Conservation (phyloP, 1,140 invertebrate genomes). For the Trichoplusia ni region DNA sequence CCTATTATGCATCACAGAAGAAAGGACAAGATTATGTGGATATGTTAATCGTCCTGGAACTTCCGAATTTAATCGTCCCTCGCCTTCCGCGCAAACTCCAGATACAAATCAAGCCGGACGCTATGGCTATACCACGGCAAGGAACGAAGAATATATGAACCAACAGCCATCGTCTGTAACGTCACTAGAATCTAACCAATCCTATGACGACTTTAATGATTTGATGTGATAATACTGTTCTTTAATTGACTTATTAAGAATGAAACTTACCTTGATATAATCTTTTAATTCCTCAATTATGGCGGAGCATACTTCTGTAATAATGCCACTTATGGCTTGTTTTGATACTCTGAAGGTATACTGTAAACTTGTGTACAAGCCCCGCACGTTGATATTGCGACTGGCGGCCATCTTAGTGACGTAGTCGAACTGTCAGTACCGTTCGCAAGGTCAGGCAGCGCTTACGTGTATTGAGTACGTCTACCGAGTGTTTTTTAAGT, state of each 20-base stretch:
- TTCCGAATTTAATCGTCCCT: constrained; percentile 10
- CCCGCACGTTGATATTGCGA: too few species aligned
- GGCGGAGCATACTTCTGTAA: neutral
- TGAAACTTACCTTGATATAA: neutral
- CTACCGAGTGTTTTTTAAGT: too few species aligned
- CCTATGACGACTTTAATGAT: neutral
- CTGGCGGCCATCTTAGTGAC: too few species aligned
- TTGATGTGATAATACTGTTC: too few species aligned
- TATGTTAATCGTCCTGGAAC: too few species aligned
- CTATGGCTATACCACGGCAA: constrained; percentile 23
- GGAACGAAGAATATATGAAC: constrained; percentile 12
- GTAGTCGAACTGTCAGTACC: too few species aligned
- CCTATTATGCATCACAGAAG: too few species aligned
- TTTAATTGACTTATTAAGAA: neutral
- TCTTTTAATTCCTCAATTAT: neutral
- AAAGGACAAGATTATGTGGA: too few species aligned
- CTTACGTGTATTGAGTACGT: too few species aligned
- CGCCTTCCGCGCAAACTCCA: neutral
- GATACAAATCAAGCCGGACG: too few species aligned
- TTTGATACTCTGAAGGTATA: neutral
- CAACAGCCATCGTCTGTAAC: neutral
- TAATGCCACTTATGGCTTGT: neutral
- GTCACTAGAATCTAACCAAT: neutral
- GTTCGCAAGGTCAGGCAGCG: too few species aligned
- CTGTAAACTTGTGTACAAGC: too few species aligned